phyloP scores from a whole-genome alignment of 2,113 vertebrate genomes.

The Scomber colias region DNA sequence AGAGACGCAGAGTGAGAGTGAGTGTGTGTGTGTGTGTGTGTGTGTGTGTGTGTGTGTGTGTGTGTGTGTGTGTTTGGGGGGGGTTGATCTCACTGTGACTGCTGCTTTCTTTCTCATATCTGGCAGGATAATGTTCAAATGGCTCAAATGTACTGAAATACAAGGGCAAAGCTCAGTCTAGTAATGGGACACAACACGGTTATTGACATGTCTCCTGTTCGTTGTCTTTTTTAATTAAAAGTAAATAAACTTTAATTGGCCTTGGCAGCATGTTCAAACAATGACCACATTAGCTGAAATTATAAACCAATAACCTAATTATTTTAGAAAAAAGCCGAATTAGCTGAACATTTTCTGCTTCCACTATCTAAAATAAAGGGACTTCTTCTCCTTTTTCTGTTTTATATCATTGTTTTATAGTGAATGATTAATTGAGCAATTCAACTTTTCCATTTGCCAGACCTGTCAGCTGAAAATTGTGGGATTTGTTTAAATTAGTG shows the following conservation, averaged over 20 bases:
- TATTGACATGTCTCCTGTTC: not conserved
- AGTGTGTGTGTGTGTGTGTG: not conserved
- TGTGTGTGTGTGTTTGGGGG: not conserved
- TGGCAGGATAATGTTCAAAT: slow-evolving; percentile 15
- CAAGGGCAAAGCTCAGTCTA: not conserved
- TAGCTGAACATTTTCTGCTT: not conserved
- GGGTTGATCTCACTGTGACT: not conserved
- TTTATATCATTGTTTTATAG: not conserved
- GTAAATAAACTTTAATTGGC: too few relatives aligned
- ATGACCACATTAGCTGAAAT: not conserved
- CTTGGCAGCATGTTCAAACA: not conserved
- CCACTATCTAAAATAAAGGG: not conserved
- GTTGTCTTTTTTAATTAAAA: not conserved
- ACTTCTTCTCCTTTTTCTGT: not conserved
- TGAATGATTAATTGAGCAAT: not conserved
- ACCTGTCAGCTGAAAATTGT: not conserved
- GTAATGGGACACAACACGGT: not conserved
- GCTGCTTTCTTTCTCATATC: slow-evolving; percentile 26
- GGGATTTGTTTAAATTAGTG: slow-evolving; percentile 5
- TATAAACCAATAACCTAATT: not conserved
- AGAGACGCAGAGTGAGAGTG: slow-evolving; percentile 33
- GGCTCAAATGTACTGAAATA: slow-evolving; percentile 10
- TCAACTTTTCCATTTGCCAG: not conserved
- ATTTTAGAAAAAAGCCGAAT: too few relatives aligned
- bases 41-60: not conserved